phyloP scores from a whole-genome alignment of 2,888 invertebrate species.

The Caradrina clavipalpis region DNA sequence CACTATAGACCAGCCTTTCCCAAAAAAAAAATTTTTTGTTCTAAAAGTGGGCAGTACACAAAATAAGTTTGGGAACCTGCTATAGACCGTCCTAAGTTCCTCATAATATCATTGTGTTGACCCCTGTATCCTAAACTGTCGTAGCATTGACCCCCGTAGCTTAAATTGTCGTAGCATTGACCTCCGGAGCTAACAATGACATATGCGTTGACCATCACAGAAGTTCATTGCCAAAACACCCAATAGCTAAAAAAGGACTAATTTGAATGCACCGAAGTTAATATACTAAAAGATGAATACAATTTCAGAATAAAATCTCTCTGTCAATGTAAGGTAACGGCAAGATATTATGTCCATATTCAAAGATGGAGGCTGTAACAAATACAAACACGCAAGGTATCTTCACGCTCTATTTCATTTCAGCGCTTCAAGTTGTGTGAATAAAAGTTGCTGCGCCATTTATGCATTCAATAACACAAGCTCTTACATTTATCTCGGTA shows the following conservation, averaged over 20 bases:
- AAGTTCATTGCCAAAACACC: no score
- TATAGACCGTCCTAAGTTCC: no score
- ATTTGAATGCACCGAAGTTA: not conserved
- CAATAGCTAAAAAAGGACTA: no score
- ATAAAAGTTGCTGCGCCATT: conserved; percentile 4
- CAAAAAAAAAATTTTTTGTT: no score
- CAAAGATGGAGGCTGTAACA: conserved; percentile 9
- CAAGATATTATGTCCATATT: conserved; percentile 41
- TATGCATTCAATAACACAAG: not conserved
- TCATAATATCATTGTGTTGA: no score
- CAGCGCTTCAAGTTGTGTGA: conserved; percentile 8
- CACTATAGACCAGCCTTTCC: no score
- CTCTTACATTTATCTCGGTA: no score
- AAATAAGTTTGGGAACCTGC: no score
- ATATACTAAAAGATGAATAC: not conserved
- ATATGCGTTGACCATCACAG: no score
- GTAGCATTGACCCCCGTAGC: not conserved
- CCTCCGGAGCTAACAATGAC: not conserved
- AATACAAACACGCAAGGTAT: conserved; percentile 36
- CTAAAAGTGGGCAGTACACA: no score
- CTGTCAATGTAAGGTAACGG: conserved; percentile 9
- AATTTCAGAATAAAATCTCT: not conserved
- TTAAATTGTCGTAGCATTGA: conserved; percentile 8
- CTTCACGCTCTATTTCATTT: conserved; percentile 49
- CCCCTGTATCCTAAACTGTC: no score